Base-by-base conservation (phyloP, 1,140 invertebrate species). In the Ips nitidus region DNA sequence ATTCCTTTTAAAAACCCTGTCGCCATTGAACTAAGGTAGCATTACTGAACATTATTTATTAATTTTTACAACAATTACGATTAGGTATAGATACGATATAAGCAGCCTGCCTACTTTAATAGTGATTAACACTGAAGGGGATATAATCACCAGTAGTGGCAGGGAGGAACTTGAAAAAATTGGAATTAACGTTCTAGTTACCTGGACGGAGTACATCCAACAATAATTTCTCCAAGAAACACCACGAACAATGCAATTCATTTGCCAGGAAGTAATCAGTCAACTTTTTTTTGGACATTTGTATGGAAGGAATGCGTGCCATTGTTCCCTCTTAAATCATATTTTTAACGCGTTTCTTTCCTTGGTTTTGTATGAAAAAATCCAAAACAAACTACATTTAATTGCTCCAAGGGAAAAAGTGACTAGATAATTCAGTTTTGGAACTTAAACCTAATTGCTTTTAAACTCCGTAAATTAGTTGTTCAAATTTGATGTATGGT, bases 201-300 rank as follows among this genome's bases (percentile, higher is more conserved):
- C 67, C 41, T 71, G 73, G 70, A 71, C 66, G n/a, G 73, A 74
- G 38, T 71, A 66, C 45, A 64, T 73, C 41, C 72, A 73, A 57
- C 65, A 68, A 69, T 71, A 66, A 22, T 22, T 22, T 22, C 22
- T 22, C 22, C 22, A 22, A 22, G 41, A 3, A 1, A 41, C 45
- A 41, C 22, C 22, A 22, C 22, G 22, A 22, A 22, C 22, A 22
- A 22, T 22, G 22, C 22, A 47, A 45, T 61, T 45, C 6, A 45
- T 37, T 61, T n/a, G 22, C 37, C 7, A 40, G 56, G 40, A 58
- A 41, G 38, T 41, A 58, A 58, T 58, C 38, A 55, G 52, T 55
- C 52, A 55, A 55, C 52, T 37, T 55, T 55, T 55, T 55, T 55
- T 38, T n/a, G 52, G 37, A 41, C 41, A 59, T 59, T 59, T 55